Evolutionary conservation across 1,140 invertebrate species (phyloP).

Genomic region (Drosophila asahinai): DNA sequence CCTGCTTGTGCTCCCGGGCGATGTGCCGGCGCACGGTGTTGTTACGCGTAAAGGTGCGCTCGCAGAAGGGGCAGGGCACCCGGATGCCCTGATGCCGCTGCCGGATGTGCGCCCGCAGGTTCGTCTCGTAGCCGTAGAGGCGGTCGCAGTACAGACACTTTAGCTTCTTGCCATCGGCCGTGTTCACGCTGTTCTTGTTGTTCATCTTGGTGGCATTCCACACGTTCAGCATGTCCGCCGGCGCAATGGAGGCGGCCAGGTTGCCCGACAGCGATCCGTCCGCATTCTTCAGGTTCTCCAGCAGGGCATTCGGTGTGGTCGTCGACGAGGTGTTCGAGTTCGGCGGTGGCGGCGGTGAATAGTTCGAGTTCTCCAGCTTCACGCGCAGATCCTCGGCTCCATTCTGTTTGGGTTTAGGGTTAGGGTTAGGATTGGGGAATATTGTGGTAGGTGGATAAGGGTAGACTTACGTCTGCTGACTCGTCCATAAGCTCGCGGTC

Average conservation of each 20-base stretch:
- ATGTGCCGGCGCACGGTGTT: slow-evolving; percentile 95
- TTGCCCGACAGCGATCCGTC: slow-evolving; percentile 82
- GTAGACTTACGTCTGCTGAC: slow-evolving; percentile 76
- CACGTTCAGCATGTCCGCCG: slow-evolving; percentile 84
- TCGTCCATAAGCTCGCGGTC: slow-evolving; percentile 82
- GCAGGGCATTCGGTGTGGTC: slow-evolving; percentile 85
- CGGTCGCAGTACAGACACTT: slow-evolving; percentile 96
- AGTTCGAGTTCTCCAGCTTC: slow-evolving; percentile 87
- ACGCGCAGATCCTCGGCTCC: slow-evolving; percentile 87
- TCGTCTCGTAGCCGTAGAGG: slow-evolving; percentile 96
- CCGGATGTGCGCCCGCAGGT: slow-evolving; percentile 94
- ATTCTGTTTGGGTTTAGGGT: slow-evolving; percentile 40
- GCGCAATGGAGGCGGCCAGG: slow-evolving; percentile 79
- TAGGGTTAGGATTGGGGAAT: too few species aligned
- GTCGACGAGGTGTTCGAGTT: slow-evolving; percentile 86
- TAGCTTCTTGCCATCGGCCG: slow-evolving; percentile 90
- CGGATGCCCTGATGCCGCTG: slow-evolving; percentile 95
- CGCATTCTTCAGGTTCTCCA: slow-evolving; percentile 86
- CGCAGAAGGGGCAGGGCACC: slow-evolving; percentile 94
- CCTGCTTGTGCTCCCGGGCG: slow-evolving; percentile 93
- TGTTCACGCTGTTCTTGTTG: slow-evolving; percentile 85
- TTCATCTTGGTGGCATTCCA: slow-evolving; percentile 85
- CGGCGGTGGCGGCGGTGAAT: slow-evolving; percentile 85
- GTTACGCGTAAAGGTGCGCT: slow-evolving; percentile 95
- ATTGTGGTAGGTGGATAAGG: rapidly evolving